Evolutionary conservation across 2,113 vertebrate genomes (phyloP).

Genomic region (Phyllostomus hastatus): DNA sequence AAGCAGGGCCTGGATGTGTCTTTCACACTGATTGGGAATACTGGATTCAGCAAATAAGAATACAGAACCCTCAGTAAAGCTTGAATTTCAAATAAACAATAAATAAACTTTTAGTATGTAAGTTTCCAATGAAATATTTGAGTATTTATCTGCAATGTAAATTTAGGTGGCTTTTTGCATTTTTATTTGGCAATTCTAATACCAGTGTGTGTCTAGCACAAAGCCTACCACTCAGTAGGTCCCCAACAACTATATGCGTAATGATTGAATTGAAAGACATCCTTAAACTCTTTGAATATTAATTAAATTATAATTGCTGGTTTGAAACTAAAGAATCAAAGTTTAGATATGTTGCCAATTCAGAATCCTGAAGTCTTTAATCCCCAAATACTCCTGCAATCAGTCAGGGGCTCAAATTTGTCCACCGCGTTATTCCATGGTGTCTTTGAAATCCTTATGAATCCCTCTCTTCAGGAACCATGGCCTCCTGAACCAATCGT

Average conservation of each 20-base stretch:
- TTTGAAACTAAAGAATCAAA: not conserved
- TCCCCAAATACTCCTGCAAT: not conserved
- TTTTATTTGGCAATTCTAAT: not conserved
- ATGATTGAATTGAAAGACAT: not conserved
- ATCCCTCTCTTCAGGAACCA: not conserved
- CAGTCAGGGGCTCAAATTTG: not conserved
- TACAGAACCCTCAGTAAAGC: not conserved
- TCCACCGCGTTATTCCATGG: not conserved
- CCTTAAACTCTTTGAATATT: not conserved
- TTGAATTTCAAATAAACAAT: not conserved
- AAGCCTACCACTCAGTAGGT: not conserved
- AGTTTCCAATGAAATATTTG: not conserved
- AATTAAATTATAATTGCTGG: not conserved
- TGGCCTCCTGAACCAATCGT: not conserved
- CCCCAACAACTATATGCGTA: not conserved
- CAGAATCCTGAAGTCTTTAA: not conserved
- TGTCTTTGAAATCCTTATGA: not conserved
- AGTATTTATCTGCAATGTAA: not conserved
- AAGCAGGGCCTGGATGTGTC: not conserved
- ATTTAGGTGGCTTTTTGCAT: not conserved
- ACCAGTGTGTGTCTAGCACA: not conserved
- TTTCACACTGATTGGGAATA: not conserved
- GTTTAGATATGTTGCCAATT: not conserved
- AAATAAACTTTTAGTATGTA: not conserved
- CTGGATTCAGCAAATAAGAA: not conserved